Percentiles rank a stretch among this genome's conserved stretches.
Evolutionary conservation across 2,797 vertebrate species (phyloP).

Genomic region (Bradypodion ventrale): DNA sequence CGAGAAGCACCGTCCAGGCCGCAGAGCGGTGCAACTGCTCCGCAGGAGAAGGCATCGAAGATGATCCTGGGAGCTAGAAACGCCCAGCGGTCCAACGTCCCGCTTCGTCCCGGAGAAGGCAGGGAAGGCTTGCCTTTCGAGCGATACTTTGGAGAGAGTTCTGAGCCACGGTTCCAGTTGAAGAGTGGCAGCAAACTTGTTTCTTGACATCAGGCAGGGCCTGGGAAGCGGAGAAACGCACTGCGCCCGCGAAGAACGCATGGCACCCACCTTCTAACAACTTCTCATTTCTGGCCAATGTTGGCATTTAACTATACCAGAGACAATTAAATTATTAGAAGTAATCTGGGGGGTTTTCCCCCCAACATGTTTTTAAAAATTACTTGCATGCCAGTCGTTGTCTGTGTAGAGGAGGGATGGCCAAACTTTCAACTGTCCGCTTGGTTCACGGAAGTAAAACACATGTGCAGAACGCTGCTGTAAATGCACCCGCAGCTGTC

Average conservation of each 20-base stretch:
- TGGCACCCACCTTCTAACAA: no score
- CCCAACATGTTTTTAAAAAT: background rate
- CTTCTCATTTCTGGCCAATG: background rate
- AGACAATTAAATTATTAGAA: constrained; percentile 24
- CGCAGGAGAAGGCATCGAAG: constrained; percentile 18
- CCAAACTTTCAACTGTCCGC: no score
- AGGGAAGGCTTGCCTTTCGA: no score
- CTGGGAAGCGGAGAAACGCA: constrained; percentile 4
- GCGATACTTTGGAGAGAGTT: background rate
- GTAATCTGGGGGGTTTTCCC: no score
- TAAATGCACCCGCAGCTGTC: no score
- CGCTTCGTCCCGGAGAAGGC: background rate
- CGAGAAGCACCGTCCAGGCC: constrained; percentile 10
- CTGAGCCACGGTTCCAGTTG: constrained; percentile 12
- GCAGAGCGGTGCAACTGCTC: background rate
- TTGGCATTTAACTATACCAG: constrained; percentile 1
- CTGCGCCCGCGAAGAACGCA: rapidly evolving
- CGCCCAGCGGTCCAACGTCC: background rate
- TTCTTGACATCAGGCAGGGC: constrained; percentile 25
- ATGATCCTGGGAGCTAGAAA: constrained; percentile 5
- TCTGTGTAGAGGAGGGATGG: constrained; percentile 16
- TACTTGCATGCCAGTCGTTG: constrained; percentile 29
- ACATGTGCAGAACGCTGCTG: no score
- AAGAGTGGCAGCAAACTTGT: constrained; percentile 10
- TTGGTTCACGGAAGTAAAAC: no score